Percentiles rank a stretch among this genome's conserved stretches.
These are phyloP conservation scores for Sebastes jordani DNA, from an alignment of 2,797 vertebrate genomes.

Conservation along the genomic window DNA sequence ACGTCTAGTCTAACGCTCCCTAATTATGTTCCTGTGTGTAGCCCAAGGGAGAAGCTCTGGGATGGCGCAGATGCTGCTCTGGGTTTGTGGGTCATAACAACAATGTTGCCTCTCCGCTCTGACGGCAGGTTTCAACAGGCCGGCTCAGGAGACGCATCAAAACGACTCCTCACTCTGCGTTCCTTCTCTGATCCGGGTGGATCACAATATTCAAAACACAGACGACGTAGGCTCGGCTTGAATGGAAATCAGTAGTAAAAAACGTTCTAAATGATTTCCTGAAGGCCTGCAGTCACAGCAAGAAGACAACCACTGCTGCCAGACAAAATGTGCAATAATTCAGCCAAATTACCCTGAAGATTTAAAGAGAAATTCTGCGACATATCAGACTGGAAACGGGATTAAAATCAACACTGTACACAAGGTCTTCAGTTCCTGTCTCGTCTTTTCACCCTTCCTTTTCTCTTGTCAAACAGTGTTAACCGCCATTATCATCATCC, in stretches of 20 bases:
- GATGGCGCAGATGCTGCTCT: neutral
- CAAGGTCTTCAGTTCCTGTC: neutral
- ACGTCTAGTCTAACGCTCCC: neutral
- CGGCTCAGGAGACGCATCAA: neutral
- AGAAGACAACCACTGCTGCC: neutral
- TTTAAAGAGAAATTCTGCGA: neutral
- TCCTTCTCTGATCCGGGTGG: neutral
- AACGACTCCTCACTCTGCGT: neutral
- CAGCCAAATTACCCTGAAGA: neutral
- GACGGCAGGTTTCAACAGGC: slow-evolving; percentile 58
- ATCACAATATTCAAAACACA: neutral
- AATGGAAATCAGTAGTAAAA: neutral
- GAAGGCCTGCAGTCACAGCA: neutral
- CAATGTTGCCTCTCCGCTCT: neutral
- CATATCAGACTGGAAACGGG: neutral
- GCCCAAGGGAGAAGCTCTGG: neutral
- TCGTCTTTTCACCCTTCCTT: neutral
- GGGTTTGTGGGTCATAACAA: slow-evolving; percentile 39
- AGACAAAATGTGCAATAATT: neutral
- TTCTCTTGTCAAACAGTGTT: neutral
- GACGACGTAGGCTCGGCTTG: neutral
- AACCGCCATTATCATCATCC: neutral
- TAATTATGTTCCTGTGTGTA: neutral
- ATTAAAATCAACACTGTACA: neutral
- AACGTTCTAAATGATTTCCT: neutral